Evolutionary conservation across 2,113 vertebrate genomes (phyloP), one percentile per base, ranked within the genome.

Genomic region (Nothoprocta pentlandii): DNA sequence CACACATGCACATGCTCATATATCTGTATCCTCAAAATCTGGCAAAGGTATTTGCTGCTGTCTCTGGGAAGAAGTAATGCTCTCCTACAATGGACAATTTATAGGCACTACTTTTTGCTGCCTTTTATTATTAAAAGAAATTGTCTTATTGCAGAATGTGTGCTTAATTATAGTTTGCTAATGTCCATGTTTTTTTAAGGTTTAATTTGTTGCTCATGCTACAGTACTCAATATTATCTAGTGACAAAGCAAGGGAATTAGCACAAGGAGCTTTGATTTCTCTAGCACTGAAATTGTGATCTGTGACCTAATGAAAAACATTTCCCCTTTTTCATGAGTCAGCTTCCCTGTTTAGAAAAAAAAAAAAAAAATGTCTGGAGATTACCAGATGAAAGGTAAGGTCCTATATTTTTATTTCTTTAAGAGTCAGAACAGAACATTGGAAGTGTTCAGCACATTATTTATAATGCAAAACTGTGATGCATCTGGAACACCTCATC

Each of bases 11-110:
- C 41, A 0, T 56, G 81, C 54, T 32, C 74, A 42, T 70, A 85
- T 75, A 82, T 95, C 84, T 91, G 81, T 85, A 73, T 93, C 74
- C 75, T 87, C 94, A 95, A 89, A 92, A 89, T 81, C 80, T 95
- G 93, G 76, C 92, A 88, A 47, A 94, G 88, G 51, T 84, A 70
- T 90, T 86, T 92, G 77, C 90, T 90, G 56, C 66, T 90, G 67
- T 93, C 83, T 87, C 92, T 92, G 51, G 94, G 88, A 94, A 89
- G 62, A 63, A 85, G 63, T 79, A 92, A 94, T 89, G 16, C 17
- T 90, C 47, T 90, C 58, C 66, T 81, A 39, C 62, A 86, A 82
- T 23, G 61, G 83, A 56, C 73, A 82, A 73, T 89, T 95, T 71
- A 34, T 92, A 77, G 54, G 77, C 84, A 68, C 51, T 75, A 56